These are phyloP conservation scores for Phoebastria nigripes DNA, from an alignment of 2,797 vertebrate species.

Conservation along the genomic window DNA sequence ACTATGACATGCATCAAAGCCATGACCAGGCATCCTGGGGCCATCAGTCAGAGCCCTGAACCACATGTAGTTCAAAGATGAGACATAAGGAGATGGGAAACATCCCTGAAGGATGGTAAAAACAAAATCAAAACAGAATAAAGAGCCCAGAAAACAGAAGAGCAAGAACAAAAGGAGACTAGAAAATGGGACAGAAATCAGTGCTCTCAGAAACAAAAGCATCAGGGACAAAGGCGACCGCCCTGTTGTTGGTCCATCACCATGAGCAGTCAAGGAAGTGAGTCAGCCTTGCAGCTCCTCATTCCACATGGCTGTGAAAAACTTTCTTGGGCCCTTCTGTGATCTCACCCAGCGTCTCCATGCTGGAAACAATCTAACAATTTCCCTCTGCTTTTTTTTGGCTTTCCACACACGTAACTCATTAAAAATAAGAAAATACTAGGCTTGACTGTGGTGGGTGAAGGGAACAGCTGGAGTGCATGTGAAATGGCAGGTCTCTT, in stretches of 20 bases:
- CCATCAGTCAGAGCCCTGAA: not conserved
- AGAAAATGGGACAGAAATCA: not conserved
- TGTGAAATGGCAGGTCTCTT: constrained; percentile 16
- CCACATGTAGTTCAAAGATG: not conserved
- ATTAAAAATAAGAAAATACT: constrained; percentile 21
- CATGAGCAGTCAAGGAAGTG: not conserved
- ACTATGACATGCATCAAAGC: not conserved
- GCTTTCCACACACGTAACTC: not conserved
- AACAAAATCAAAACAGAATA: not conserved
- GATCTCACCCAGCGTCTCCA: not conserved
- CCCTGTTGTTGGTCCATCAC: not conserved
- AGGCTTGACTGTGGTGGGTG: constrained; percentile 10
- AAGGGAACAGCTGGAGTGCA: constrained; percentile 26
- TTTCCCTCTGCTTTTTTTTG: not conserved
- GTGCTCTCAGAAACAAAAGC: not conserved
- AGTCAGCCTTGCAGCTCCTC: not conserved
- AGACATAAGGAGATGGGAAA: not conserved
- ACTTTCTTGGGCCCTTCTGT: not conserved
- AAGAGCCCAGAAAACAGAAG: not conserved
- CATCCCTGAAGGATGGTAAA: not conserved
- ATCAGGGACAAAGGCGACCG: not conserved
- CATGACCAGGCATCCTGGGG: not conserved
- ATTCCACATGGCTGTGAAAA: not conserved
- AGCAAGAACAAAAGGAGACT: not conserved
- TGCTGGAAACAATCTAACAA: not conserved